These are phyloP conservation scores for Neopipo cinnamomea DNA, from an alignment of 2,113 vertebrate genomes.

Conservation along the genomic window DNA sequence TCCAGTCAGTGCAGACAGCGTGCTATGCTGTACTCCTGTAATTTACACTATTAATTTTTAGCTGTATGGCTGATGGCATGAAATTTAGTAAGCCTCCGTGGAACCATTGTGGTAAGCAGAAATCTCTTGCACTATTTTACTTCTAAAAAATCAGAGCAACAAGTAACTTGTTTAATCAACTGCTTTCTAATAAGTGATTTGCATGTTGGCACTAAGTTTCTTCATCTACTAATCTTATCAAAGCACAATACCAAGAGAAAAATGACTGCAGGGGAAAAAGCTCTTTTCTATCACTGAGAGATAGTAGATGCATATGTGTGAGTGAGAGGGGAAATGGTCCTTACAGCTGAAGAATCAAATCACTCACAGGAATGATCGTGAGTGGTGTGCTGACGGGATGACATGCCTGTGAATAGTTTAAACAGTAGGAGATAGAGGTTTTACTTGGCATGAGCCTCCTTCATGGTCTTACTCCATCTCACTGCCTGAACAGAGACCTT, in stretches of 20 bases:
- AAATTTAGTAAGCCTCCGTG: background rate
- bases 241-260: slow-evolving; percentile 20
- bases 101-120: background rate
- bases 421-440: background rate
- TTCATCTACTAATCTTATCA: slow-evolving; percentile 1
- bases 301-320: background rate
- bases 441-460: background rate
- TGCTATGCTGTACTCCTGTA: background rate
- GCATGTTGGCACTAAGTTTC: background rate
- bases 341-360: background rate
- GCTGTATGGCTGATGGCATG: background rate
- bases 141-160: background rate
- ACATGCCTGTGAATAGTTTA: background rate
- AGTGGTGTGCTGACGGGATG: background rate
- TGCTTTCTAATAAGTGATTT: background rate
- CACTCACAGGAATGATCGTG: background rate
- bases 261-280: background rate
- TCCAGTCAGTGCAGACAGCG: background rate
- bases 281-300: background rate
- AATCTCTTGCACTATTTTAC: background rate
- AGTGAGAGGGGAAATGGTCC: background rate
- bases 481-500: background rate
- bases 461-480: background rate
- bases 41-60: background rate
- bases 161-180: background rate